phyloP scores from a whole-genome alignment of 2,113 vertebrate species.

The Ia io region DNA sequence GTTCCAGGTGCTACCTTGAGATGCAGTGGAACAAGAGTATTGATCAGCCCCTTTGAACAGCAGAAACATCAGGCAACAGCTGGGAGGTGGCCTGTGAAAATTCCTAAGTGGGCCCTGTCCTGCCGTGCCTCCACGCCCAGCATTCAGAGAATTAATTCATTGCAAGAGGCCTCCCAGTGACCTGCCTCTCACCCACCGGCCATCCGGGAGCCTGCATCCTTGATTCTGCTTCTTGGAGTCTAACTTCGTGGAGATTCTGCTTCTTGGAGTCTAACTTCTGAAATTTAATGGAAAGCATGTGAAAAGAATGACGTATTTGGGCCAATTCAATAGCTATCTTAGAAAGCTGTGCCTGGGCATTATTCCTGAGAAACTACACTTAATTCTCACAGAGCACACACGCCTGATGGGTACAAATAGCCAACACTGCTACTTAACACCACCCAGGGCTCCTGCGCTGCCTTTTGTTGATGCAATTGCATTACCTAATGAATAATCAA shows the following conservation, averaged over 20 bases:
- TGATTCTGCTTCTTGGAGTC: constrained; percentile 14
- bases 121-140: background rate
- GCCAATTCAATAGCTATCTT: background rate
- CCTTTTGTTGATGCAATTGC: constrained; percentile 50
- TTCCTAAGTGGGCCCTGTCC: no score
- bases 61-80: background rate
- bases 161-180: background rate
- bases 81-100: background rate
- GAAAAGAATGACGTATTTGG: constrained; percentile 7
- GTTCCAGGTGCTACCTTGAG: background rate
- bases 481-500: constrained; percentile 72
- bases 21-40: background rate
- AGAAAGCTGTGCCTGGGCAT: background rate
- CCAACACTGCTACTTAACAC: constrained; percentile 40
- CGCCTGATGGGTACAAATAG: constrained; percentile 18
- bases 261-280: constrained; percentile 15
- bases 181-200: background rate
- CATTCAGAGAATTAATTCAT: background rate
- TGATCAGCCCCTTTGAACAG: background rate
- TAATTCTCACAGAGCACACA: constrained; percentile 10
- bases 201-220: background rate
- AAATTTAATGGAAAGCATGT: constrained; percentile 7
- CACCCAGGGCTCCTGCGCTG: constrained; percentile 26
- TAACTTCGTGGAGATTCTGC: background rate
- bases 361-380: constrained; percentile 31